Evolutionary conservation across 2,888 invertebrate genomes (phyloP).

Genomic region (Eupithecia centaureata): DNA sequence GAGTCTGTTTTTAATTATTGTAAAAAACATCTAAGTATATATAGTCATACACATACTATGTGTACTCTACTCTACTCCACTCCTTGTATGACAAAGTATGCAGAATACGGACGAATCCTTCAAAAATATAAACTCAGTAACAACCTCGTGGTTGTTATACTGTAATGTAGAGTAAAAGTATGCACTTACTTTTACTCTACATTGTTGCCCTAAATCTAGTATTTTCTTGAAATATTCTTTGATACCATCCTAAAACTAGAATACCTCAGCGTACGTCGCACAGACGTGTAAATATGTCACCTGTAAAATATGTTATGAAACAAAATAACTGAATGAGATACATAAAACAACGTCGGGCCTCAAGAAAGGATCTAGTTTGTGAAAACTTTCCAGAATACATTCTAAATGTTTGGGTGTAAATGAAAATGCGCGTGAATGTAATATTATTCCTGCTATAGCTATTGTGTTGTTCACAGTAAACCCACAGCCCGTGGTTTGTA

Average conservation of each 20-base stretch:
- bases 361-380: not conserved
- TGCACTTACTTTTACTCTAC: no score
- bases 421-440: not conserved
- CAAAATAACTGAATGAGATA: not conserved
- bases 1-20: no score
- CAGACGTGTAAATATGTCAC: not conserved
- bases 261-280: not conserved
- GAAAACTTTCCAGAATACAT: not conserved
- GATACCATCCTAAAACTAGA: not conserved
- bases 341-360: not conserved
- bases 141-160: not conserved
- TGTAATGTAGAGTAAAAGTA: no score
- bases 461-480: not conserved
- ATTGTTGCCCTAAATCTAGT: not conserved
- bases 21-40: no score
- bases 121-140: not conserved
- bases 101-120: not conserved
- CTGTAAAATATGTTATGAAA: not conserved
- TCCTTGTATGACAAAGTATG: not conserved
- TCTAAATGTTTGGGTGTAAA: not conserved
- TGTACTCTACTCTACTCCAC: no score
- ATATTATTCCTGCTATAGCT: not conserved
- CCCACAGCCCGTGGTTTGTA: not conserved
- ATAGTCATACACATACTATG: no score
- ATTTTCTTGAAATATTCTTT: constrained; percentile 1